A percentile compares a stretch with the other conserved stretches of the same genome.
These are phyloP conservation scores for Chaetops frenatus DNA, from an alignment of 2,113 vertebrate species.

Conservation along the genomic window DNA sequence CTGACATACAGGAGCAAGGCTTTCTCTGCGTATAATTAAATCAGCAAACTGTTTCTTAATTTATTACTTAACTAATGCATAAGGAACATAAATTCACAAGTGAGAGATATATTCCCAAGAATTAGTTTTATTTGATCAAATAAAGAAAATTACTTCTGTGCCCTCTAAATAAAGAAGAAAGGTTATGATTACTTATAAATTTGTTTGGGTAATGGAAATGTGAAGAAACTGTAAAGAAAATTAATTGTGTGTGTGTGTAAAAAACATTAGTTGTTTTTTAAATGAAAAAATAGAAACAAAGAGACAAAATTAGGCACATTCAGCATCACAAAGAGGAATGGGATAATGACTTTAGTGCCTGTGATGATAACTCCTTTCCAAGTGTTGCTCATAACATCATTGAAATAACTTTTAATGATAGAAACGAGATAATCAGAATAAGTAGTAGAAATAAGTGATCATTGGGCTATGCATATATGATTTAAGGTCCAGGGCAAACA, in stretches of 20 bases:
- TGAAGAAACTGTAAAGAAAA: not conserved
- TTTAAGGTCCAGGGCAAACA: not conserved
- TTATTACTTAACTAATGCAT: not conserved
- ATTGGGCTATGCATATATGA: not conserved
- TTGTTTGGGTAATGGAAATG: not conserved
- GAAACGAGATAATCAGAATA: not conserved
- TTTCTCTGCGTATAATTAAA: not conserved
- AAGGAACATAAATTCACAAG: not conserved
- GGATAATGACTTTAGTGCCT: not conserved
- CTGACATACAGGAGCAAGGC: not conserved
- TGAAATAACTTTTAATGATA: not conserved
- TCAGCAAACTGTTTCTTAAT: not conserved
- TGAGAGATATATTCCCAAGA: not conserved
- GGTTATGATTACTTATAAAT: not conserved
- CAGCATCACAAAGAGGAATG: not conserved
- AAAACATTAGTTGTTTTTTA: not conserved
- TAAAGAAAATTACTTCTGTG: not conserved
- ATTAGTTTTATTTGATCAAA: not conserved
- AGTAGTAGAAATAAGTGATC: not conserved
- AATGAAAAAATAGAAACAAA: not conserved
- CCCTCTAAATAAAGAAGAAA: not conserved
- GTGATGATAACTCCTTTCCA: not conserved
- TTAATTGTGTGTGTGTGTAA: not conserved
- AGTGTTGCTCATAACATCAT: not conserved
- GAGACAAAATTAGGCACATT: not conserved